Percentiles rank a stretch among this genome's conserved stretches.
These are phyloP conservation scores for Melanerpes aurifrons DNA, from an alignment of 2,113 vertebrate genomes.

Conservation along the genomic window DNA sequence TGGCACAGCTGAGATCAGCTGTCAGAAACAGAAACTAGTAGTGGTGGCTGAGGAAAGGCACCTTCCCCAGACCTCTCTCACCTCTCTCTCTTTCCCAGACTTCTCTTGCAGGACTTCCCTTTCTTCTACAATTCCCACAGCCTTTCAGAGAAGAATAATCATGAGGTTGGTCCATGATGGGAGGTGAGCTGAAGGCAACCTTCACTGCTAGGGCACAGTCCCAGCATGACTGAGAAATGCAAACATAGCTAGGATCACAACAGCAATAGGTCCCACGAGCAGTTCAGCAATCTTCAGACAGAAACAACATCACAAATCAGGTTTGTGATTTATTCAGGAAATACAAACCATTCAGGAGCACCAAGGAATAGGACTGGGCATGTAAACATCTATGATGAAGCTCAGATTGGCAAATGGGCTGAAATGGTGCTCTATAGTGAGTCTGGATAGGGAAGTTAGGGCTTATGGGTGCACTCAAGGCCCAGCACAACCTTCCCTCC, in stretches of 20 bases:
- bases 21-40: not conserved
- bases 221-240: not conserved
- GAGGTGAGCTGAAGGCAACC: not conserved
- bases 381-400: not conserved
- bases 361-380: not conserved
- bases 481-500: not conserved
- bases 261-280: not conserved
- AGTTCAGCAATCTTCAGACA: not conserved
- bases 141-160: not conserved
- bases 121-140: not conserved
- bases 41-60: not conserved
- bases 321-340: not conserved
- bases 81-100: not conserved
- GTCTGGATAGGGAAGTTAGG: not conserved
- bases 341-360: not conserved
- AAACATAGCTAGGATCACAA: not conserved
- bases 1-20: not conserved
- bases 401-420: not conserved
- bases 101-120: not conserved
- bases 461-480: not conserved
- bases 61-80: not conserved
- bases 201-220: not conserved
- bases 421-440: not conserved
- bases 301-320: not conserved
- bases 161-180: fast-evolving